Percentiles rank a stretch among this genome's conserved stretches.
These are phyloP conservation scores for Heterocephalus glaber DNA, from an alignment of 2,113 vertebrate genomes.

Conservation along the genomic window DNA sequence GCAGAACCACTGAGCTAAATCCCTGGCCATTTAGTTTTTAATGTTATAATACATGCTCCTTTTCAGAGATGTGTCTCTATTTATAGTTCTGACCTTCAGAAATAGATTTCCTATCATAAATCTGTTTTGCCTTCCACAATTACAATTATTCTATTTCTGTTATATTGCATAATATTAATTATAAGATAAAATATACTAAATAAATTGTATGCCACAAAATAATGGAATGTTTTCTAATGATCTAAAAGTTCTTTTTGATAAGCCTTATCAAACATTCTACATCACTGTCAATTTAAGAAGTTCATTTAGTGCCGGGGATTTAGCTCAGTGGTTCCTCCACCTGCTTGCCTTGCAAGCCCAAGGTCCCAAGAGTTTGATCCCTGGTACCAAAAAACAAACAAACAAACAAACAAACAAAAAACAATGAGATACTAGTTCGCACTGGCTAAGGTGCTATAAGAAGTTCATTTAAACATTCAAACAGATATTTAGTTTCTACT, in stretches of 20 bases:
- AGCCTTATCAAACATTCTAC: not conserved
- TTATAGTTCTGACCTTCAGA: not conserved
- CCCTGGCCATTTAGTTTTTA: not conserved
- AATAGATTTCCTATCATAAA: not conserved
- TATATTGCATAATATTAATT: not conserved
- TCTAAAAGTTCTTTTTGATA: not conserved
- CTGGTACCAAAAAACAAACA: no score
- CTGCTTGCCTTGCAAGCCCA: no score
- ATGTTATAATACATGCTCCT: not conserved
- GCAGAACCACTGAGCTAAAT: no score
- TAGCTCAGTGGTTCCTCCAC: no score
- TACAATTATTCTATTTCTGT: not conserved
- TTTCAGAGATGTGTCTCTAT: not conserved
- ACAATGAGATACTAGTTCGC: no score
- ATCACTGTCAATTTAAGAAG: not conserved
- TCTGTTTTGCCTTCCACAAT: not conserved
- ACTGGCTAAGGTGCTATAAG: no score
- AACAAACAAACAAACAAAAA: no score
- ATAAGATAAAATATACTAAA: not conserved
- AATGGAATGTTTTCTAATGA: not conserved
- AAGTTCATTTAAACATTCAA: slow-evolving; percentile 12
- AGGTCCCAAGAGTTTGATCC: no score
- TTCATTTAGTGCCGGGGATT: no score
- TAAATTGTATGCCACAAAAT: not conserved
- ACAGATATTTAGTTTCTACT: not conserved